Evolutionary conservation across 1,140 invertebrate species (phyloP).

Genomic region (Drosophila carrolli): DNA sequence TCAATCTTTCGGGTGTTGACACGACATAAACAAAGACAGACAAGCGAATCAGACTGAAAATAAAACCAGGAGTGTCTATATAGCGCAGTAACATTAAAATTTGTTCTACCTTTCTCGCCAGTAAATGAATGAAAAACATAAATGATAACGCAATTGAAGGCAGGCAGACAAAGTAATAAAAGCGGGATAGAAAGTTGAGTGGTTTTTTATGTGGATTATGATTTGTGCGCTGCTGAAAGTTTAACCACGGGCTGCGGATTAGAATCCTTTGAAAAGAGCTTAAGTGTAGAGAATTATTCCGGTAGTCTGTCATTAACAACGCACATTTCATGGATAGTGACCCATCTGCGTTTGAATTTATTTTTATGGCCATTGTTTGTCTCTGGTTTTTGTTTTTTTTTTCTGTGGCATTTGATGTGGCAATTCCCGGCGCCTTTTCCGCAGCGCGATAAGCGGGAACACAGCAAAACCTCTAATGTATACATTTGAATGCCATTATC

Average conservation of each 20-base stretch:
- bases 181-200: constrained; percentile 15
- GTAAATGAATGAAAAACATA: constrained; percentile 1
- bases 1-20: constrained; percentile 35
- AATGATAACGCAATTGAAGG: constrained; percentile 5
- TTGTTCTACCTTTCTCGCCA: neutral
- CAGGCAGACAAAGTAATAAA: constrained; percentile 12
- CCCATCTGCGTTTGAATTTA: constrained; percentile 41
- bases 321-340: constrained; percentile 19
- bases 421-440: constrained; percentile 72
- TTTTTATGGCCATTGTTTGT: constrained; percentile 58
- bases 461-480: constrained; percentile 62
- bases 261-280: constrained; percentile 22
- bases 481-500: constrained; percentile 81
- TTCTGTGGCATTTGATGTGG: constrained; percentile 62
- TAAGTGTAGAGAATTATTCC: constrained; percentile 17
- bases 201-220: constrained; percentile 22
- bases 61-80: constrained; percentile 23
- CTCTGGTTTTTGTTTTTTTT: constrained; percentile 7
- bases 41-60: constrained; percentile 6
- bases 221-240: constrained; percentile 14
- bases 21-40: constrained; percentile 25
- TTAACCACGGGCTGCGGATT: neutral
- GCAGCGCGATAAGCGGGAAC: constrained; percentile 43
- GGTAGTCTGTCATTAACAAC: constrained; percentile 4
- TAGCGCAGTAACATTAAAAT: constrained; percentile 13